Base-by-base conservation (phyloP, 1,140 invertebrate species). In the Drosophila obscura region DNA sequence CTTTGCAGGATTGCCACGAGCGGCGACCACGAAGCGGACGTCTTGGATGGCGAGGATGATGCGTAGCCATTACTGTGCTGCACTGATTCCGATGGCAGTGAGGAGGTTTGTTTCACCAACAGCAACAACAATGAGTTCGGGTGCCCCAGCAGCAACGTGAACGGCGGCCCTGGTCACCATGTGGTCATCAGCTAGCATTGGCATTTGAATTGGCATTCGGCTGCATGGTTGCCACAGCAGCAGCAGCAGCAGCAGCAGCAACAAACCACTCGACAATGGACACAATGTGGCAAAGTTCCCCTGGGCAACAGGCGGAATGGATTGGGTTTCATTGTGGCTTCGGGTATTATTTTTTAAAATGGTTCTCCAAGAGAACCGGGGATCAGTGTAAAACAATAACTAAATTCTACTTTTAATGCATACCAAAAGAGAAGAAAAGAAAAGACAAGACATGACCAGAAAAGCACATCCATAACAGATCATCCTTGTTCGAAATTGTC, bases 51-150 rank as follows among this genome's bases (percentile, higher is more conserved):
- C 46, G 90, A 81, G 59, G 89, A 91, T 51, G 89, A 91, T 49
- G 90, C 90, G 85, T 91, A 91, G 90, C 90, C 90, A 91, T 87
- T 91, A 91, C 90, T 91, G 77, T 76, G 75, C 75, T 87, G 74
- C 72, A 84, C 79, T 84, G 90, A 91, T 78, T 90, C 82, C 63
- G 90, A 90, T 62, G 88, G 73, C 51, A 80, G 81, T 73, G 79
- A 89, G 62, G 82, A 85, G 63, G 69, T 87, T 77, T 80, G 81
- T 78, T 80, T 79, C 8, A 90, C 39, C 45, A 69, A 69, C 64
- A 90, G 77, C 61, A 90, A 90, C 55, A 78, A 83, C 66, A 88
- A 88, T 26, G 77, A 88, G 57, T 55, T 71, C 19, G 73, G 63
- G 45, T 78, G 75, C 51, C 68, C 74, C 52, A 89, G 81, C 71